Conservation (phyloP, 2,113 vertebrate genomes). For the Zosterops pallidus region DNA sequence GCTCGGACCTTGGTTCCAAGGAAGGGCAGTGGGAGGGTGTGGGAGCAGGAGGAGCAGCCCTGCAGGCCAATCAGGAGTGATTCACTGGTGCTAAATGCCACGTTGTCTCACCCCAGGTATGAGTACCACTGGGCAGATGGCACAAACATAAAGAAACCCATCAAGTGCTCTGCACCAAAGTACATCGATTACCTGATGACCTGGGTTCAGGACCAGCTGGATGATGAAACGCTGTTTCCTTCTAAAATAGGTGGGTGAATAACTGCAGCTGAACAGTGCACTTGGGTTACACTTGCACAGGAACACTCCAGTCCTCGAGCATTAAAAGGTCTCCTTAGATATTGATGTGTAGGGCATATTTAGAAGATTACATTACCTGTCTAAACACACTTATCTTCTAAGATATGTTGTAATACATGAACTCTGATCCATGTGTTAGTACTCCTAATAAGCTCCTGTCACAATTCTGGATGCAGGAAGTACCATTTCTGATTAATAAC, state of each 20-base stretch:
- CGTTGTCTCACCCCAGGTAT: slow-evolving; percentile 69
- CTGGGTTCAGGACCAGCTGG: slow-evolving; percentile 85
- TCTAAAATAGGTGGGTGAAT: slow-evolving; percentile 80
- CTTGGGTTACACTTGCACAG: neutral
- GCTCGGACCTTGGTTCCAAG: neutral
- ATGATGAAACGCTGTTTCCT: slow-evolving; percentile 83
- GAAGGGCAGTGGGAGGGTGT: neutral
- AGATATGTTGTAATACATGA: neutral
- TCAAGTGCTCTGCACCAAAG: slow-evolving; percentile 88
- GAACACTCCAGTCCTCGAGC: fast-evolving
- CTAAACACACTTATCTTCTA: neutral
- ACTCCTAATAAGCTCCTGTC: neutral
- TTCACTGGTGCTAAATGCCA: neutral
- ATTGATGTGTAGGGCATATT: neutral
- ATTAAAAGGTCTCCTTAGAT: neutral
- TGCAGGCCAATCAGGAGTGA: neutral
- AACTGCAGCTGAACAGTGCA: neutral
- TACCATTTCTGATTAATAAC: neutral
- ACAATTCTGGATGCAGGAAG: neutral
- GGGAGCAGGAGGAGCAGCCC: neutral
- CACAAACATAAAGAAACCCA: slow-evolving; percentile 89
- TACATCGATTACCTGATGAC: slow-evolving; percentile 89
- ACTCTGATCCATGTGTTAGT: neutral
- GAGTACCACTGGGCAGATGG: slow-evolving; percentile 91
- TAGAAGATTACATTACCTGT: neutral